Evolutionary conservation across 2,888 invertebrate species (phyloP).

Genomic region (Panopea generosa): DNA sequence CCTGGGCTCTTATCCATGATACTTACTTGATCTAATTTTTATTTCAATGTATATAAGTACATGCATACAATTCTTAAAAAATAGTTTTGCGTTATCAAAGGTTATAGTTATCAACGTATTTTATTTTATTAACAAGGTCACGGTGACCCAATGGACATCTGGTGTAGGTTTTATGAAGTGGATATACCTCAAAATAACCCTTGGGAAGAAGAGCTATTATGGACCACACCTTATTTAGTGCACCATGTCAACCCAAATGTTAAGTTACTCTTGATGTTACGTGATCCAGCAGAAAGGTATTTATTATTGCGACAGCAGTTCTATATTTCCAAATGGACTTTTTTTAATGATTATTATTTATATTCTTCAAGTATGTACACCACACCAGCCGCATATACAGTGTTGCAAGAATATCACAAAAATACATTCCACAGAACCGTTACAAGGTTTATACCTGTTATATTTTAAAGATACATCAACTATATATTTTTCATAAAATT

Average conservation of each 20-base stretch:
- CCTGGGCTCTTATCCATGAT: too few relatives aligned
- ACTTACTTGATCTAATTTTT: too few relatives aligned
- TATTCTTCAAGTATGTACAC: neutral
- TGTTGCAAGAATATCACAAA: too few relatives aligned
- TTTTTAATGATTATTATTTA: neutral
- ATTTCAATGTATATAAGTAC: too few relatives aligned
- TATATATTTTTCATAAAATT: too few relatives aligned
- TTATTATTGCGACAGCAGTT: neutral
- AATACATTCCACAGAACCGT: too few relatives aligned
- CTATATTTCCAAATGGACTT: neutral
- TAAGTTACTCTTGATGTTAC: conserved; percentile 45
- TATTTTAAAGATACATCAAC: too few relatives aligned
- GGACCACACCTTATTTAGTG: conserved; percentile 47
- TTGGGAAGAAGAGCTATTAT: conserved; percentile 44
- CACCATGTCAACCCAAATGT: conserved; percentile 51
- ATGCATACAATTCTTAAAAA: too few relatives aligned
- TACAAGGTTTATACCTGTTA: too few relatives aligned
- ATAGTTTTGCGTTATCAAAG: too few relatives aligned
- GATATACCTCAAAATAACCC: conserved; percentile 45
- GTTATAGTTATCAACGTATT: too few relatives aligned
- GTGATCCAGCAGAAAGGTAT: conserved; percentile 53
- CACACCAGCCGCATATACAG: too few relatives aligned
- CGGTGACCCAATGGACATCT: conserved; percentile 57
- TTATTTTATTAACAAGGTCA: conserved; percentile 25
- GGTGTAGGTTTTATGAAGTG: conserved; percentile 36